phyloP scores from a whole-genome alignment of 2,888 invertebrate genomes.

The Holacanthella duospinosa region DNA sequence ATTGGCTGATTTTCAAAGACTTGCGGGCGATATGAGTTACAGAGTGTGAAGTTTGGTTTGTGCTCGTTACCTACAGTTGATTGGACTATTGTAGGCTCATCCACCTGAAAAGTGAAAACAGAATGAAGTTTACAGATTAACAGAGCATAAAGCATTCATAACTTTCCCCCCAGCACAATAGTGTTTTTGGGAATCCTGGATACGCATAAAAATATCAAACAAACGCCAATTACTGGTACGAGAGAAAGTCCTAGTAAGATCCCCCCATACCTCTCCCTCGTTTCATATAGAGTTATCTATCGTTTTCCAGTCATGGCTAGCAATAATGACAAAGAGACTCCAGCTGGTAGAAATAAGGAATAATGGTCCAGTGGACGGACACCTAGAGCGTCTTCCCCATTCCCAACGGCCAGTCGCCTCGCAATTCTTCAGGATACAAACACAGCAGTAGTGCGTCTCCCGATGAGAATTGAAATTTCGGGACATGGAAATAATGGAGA shows the following conservation, averaged over 20 bases:
- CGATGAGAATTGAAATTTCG: neutral
- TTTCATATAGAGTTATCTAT: too few relatives aligned
- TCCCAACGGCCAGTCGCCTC: too few relatives aligned
- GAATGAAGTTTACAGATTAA: too few relatives aligned
- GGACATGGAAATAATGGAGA: neutral
- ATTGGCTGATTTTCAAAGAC: conserved; percentile 67
- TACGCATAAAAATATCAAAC: too few relatives aligned
- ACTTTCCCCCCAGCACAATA: neutral
- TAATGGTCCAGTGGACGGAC: neutral
- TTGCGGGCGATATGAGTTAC: conserved; percentile 66
- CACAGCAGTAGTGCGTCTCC: neutral
- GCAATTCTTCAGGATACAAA: neutral
- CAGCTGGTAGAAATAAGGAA: too few relatives aligned
- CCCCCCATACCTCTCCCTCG: too few relatives aligned
- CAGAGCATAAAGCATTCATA: neutral
- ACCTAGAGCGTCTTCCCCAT: neutral
- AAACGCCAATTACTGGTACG: too few relatives aligned
- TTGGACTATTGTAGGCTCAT: conserved; percentile 1
- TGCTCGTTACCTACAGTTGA: conserved; percentile 42
- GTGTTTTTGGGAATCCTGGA: too few relatives aligned
- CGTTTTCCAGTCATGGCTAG: too few relatives aligned
- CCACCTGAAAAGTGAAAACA: conserved; percentile 15
- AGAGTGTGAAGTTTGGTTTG: conserved; percentile 77
- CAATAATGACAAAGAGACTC: too few relatives aligned
- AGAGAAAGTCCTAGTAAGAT: too few relatives aligned